A percentile compares a stretch with the other conserved stretches of the same genome.
Evolutionary conservation across 2,888 invertebrate species (phyloP).

Genomic region (Drosophila koepferae): DNA sequence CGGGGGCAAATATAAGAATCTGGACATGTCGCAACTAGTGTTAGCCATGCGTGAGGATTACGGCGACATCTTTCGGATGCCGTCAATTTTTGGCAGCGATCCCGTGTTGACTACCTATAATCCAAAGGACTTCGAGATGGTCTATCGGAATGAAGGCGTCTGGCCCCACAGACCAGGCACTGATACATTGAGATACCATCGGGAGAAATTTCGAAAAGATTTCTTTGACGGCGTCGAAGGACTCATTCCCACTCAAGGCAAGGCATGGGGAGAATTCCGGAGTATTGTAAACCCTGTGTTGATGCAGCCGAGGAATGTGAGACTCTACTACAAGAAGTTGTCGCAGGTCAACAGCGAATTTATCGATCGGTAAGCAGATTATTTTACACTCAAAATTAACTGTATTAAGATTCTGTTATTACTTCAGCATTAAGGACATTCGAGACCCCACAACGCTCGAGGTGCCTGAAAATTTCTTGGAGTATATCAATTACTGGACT

Average conservation of each 20-base stretch:
- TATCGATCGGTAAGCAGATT: conserved; percentile 56
- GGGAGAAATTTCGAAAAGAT: conserved; percentile 67
- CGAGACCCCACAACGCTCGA: conserved; percentile 79
- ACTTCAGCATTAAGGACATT: conserved; percentile 80
- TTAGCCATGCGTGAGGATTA: conserved; percentile 60
- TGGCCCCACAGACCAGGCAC: conserved; percentile 85
- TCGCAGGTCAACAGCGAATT: conserved; percentile 85
- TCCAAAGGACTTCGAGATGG: conserved; percentile 86
- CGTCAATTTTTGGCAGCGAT: conserved; percentile 77
- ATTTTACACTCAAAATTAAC: too few relatives aligned
- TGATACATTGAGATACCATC: conserved; percentile 84
- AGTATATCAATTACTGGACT: conserved; percentile 87
- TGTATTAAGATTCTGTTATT: not conserved
- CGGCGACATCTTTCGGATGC: conserved; percentile 84
- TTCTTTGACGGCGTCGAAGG: conserved; percentile 71
- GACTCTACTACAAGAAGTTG: conserved; percentile 86
- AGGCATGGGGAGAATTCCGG: conserved; percentile 88
- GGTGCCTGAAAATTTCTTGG: conserved; percentile 85
- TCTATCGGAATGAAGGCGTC: conserved; percentile 85
- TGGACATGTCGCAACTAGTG: conserved; percentile 53
- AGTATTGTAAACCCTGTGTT: conserved; percentile 88
- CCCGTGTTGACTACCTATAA: conserved; percentile 84
- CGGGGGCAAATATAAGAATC: conserved; percentile 73
- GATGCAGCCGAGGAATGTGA: conserved; percentile 87
- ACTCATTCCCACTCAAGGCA: conserved; percentile 77